Conservation (phyloP, 2,113 vertebrate species). For the Paedocypris sp. region DNA sequence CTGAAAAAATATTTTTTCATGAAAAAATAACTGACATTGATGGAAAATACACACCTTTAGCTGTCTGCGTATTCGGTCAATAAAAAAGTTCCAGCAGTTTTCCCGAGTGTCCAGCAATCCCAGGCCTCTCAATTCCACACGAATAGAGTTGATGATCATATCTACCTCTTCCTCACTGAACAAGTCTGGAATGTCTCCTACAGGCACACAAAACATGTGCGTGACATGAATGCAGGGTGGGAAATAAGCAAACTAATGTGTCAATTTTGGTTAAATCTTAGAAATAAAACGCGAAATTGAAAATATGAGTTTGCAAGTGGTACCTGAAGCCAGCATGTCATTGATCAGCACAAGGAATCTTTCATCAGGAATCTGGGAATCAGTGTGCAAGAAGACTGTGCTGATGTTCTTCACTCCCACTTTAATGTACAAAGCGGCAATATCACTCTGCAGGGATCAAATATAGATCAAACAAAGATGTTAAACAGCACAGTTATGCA, state of each 20-base stretch:
- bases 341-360: conserved; percentile 63
- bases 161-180: conserved; percentile 62
- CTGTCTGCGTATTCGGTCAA: conserved; percentile 63
- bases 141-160: conserved; percentile 56
- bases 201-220: neutral
- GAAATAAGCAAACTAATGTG: no score
- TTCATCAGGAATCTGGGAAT: conserved; percentile 60
- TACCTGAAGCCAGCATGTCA: conserved; percentile 62
- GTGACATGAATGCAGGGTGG: no score
- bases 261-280: no score
- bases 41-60: conserved; percentile 52
- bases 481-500: conserved; percentile 12
- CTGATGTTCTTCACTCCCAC: conserved; percentile 63
- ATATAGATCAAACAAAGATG: neutral
- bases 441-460: conserved; percentile 54
- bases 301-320: neutral
- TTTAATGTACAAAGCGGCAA: conserved; percentile 65
- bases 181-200: conserved; percentile 59
- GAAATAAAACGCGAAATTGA: no score
- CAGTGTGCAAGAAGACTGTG: conserved; percentile 58
- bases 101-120: conserved; percentile 58
- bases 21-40: neutral
- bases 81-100: conserved; percentile 67
- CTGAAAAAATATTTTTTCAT: no score
- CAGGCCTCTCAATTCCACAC: conserved; percentile 58